Evolutionary conservation across 2,797 vertebrate species (phyloP), one percentile per base, ranked within the genome.

Genomic region (Rhynchotus rufescens): DNA sequence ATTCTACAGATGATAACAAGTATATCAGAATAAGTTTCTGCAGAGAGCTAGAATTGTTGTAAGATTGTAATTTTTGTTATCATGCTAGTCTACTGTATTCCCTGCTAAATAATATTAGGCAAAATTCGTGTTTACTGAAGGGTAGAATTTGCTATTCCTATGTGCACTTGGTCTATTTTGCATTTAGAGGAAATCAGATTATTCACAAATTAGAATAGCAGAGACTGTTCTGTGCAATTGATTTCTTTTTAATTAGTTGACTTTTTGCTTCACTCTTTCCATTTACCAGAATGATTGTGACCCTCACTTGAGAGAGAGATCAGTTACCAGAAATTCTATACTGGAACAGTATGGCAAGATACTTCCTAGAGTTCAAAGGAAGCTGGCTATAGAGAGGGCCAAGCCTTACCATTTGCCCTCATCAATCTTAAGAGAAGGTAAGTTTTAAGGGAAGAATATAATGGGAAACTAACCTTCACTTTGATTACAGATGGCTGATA

Each of bases 301-400:
- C 95, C 98, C 98, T 94, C 98, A 96, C 87, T 96, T 98, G 84
- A 98, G 98, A 95, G 98, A 99, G 67, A 97, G 98, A 93, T 98
- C 98, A 36, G 97, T 98, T 96, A 98, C 97, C 38, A 98, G 99
- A 93, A 99, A 99, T 97, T 98, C 98, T 30, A 98, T 99, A 36
- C 82, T 99, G 93, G 98, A 98, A 26, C 99, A 99, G 2, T 99
- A 99, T 76, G 97, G 97, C 20, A 99, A 99, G 90, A 97, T 99
- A 90, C 97, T 99, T 65, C 99, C 99, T 42, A 98, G 98, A 95
- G 97, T 99, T 66, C 99, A 99, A 73, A 97, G 98, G 90, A 99
- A 98, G 91, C 96, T 99, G 92, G 98, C 98, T 30, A 91, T 96
- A 49, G 99, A 99, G 78, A 97, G 98, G 96, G 97, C 98, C 23